Base-by-base conservation (phyloP, 92 coral and sea anemone species). In the Zoanthus sociatus region DNA sequence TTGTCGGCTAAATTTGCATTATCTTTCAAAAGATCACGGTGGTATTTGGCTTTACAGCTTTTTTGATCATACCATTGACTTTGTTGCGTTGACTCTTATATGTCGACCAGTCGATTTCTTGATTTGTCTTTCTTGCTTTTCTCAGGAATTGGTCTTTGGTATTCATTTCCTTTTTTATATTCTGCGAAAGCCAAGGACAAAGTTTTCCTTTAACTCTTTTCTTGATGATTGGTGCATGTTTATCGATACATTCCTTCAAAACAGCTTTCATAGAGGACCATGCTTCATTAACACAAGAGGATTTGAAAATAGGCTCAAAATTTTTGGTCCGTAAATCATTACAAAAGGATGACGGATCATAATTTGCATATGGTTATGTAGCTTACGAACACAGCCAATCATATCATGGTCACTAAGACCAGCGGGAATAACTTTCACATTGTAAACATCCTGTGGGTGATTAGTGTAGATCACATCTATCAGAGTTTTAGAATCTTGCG, bases 301-400 rank as follows among this genome's bases (percentile, higher is more conserved):
- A 17, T 64, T 64, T 64, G 21, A 64, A 64, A 64, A 26, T 64
- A 17, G 71, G 20, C 71, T 17, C 20, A 64, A 64, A n/a, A 7
- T 26, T 64, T 64, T 26, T 26, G 71, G 53, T 0, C 53, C 53
- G 53, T 48, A 87, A 64, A 46, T 87, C 89, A 55, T 30, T 32
- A 56, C 77, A 76, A 31, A 87, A 77, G 14, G 53, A 31, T 50
- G 16, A n/a, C 68, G 46, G 71, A 87, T 87, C 66, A 47, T 55
- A 87, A 33, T 87, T 87, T 14, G 89, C 71, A 53, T 76, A 55
- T 17, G 7, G 72, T 15, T 20, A 55, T 86, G 54, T 86, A 86
- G 74, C 37, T 76, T 86, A 16, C 89, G 66, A 37, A 86, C 56
- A 74, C 68, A 79, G 50, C 89, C 83, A 20, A 71, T 66, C 77